Conservation (phyloP, 2,888 invertebrate genomes). For the Antheraea assamensis region DNA sequence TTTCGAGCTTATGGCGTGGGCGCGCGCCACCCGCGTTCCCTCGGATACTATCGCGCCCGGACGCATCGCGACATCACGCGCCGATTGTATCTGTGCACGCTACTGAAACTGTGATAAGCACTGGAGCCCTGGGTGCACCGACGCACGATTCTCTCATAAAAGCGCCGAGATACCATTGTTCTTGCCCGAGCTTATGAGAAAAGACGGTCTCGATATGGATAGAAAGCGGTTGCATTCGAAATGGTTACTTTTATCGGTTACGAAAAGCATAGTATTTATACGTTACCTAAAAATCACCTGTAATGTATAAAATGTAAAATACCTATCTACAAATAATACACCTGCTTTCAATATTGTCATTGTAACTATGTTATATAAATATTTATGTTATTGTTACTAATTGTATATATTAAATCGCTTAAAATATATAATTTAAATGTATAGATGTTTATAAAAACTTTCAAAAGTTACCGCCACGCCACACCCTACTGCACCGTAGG, state of each 20-base stretch:
- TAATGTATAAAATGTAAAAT: too few species aligned
- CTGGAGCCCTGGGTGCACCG: slow-evolving; percentile 31
- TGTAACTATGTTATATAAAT: too few species aligned
- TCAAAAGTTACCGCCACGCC: too few species aligned
- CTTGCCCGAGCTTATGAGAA: slow-evolving; percentile 21
- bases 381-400: too few species aligned
- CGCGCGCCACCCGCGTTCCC: slow-evolving; percentile 37
- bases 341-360: too few species aligned
- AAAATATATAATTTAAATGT: too few species aligned
- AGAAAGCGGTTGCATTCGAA: slow-evolving; percentile 1
- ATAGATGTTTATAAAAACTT: too few species aligned
- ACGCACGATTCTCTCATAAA: slow-evolving; percentile 74
- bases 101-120: slow-evolving; percentile 52
- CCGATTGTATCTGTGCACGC: slow-evolving; percentile 64
- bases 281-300: not conserved
- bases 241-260: not conserved
- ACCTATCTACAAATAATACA: too few species aligned
- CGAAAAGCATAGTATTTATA: not conserved
- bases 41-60: slow-evolving; percentile 63
- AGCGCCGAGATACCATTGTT: slow-evolving; percentile 43
- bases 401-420: too few species aligned
- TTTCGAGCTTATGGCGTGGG: slow-evolving; percentile 17
- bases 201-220: slow-evolving; percentile 18
- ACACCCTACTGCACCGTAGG: too few species aligned
- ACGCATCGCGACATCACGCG: slow-evolving; percentile 70